A percentile compares a stretch with the other conserved stretches of the same genome.
These are phyloP conservation scores for Delia radicum DNA, from an alignment of 1,140 invertebrate genomes.

Conservation along the genomic window DNA sequence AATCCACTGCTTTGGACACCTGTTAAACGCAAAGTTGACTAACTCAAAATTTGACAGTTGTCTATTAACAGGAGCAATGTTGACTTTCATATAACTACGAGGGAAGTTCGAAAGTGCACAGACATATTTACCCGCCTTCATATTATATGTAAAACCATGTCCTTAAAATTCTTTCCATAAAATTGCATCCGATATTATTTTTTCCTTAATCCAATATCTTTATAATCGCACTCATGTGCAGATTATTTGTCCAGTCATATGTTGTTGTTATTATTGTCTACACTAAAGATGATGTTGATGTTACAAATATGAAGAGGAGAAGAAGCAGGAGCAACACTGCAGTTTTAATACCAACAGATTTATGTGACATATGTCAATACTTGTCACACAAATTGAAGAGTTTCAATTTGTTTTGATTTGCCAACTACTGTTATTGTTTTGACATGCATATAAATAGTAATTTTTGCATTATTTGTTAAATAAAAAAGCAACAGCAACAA, in stretches of 20 bases:
- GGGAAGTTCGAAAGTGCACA: too few relatives aligned
- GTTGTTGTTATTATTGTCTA: neutral
- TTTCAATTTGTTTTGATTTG: neutral
- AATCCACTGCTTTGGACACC: too few relatives aligned
- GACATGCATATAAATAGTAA: neutral
- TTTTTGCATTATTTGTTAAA: neutral
- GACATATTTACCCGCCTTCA: too few relatives aligned
- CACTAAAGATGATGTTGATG: neutral
- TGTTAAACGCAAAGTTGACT: too few relatives aligned
- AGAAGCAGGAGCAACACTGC: neutral
- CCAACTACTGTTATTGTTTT: neutral
- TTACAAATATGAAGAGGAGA: neutral
- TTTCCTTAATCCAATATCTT: too few relatives aligned
- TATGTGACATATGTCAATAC: conserved; percentile 22
- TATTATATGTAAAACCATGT: too few relatives aligned
- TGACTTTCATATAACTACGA: too few relatives aligned
- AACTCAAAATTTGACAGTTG: too few relatives aligned
- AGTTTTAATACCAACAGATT: conserved; percentile 10
- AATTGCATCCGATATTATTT: too few relatives aligned
- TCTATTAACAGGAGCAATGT: too few relatives aligned
- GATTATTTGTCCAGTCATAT: neutral
- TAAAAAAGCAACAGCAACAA: neutral
- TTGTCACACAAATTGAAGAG: conserved; percentile 10
- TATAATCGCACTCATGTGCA: neutral
- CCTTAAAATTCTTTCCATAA: too few relatives aligned